Evolutionary conservation across 64 coral and sea anemone species (phyloP).

Genomic region (Anthopleura sola): DNA sequence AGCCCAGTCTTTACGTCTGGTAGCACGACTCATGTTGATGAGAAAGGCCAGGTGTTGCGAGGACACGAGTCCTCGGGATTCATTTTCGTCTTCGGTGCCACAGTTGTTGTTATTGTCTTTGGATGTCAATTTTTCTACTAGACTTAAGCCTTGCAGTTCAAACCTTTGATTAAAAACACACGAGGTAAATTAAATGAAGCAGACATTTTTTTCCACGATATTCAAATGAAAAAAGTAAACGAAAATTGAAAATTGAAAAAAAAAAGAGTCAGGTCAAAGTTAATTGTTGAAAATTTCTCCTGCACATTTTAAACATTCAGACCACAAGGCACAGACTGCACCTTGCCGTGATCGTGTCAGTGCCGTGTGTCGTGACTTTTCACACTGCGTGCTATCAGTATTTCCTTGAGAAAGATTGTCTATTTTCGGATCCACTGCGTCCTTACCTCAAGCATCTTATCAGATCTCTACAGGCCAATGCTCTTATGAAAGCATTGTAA

Average conservation of each 20-base stretch:
- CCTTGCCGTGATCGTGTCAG: too few species aligned
- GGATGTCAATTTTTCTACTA: conserved; percentile 55
- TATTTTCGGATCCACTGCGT: background rate
- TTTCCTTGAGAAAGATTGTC: background rate
- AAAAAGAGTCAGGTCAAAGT: too few species aligned
- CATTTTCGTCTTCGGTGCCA: background rate
- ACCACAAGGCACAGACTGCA: too few species aligned
- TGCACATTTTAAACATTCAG: too few species aligned
- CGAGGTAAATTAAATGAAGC: too few species aligned
- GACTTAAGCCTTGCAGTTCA: conserved; percentile 60
- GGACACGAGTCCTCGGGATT: conserved; percentile 47
- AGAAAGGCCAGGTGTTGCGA: conserved; percentile 65
- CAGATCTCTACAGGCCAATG: conserved; percentile 67
- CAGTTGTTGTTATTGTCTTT: conserved; percentile 24
- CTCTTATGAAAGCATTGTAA: conserved; percentile 89
- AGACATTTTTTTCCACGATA: too few species aligned
- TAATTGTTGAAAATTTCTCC: too few species aligned
- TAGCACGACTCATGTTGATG: conserved; percentile 89
- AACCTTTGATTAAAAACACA: conserved; percentile 40
- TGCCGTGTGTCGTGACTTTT: too few species aligned
- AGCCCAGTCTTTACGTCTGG: conserved; percentile 83
- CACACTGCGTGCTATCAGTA: too few species aligned
- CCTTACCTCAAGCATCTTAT: conserved; percentile 76
- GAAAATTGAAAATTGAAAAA: too few species aligned
- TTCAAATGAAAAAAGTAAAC: too few species aligned